These are phyloP conservation scores for Athrips mouffetella DNA, from an alignment of 2,888 invertebrate genomes.

Conservation along the genomic window DNA sequence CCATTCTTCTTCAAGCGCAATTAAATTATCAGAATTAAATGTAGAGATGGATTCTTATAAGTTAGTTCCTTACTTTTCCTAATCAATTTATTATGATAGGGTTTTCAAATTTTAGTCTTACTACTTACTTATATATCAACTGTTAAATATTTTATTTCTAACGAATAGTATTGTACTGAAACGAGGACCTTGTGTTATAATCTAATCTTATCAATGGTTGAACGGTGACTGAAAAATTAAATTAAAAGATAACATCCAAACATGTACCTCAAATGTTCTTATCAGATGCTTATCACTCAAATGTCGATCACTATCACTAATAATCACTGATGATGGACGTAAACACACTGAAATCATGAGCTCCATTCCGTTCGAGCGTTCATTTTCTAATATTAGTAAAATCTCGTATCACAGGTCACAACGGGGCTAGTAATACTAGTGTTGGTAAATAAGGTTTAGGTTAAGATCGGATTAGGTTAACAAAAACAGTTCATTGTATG, in stretches of 20 bases:
- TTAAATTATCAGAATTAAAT: too few species aligned
- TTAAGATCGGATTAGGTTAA: conserved; percentile 40
- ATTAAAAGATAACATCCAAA: conserved; percentile 30
- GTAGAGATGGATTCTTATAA: too few species aligned
- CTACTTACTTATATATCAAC: too few species aligned
- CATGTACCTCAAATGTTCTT: conserved; percentile 71
- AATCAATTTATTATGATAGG: too few species aligned
- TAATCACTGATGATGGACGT: conserved; percentile 64
- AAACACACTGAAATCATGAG: conserved; percentile 72
- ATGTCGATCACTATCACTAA: conserved; percentile 70
- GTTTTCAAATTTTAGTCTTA: too few species aligned
- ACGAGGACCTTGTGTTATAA: not conserved
- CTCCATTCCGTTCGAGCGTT: conserved; percentile 70
- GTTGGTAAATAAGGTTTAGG: conserved; percentile 23
- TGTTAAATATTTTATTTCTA: not conserved
- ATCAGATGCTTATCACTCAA: conserved; percentile 60
- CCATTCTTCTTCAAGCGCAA: too few species aligned
- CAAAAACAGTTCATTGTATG: conserved; percentile 61
- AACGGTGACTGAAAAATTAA: not conserved
- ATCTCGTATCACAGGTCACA: conserved; percentile 62
- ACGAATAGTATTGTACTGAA: not conserved
- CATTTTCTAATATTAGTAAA: conserved; percentile 51
- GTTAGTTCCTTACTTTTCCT: too few species aligned
- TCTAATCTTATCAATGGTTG: not conserved
- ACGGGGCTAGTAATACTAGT: conserved; percentile 22